Evolutionary conservation across 2,888 invertebrate genomes (phyloP).

Genomic region (Luperina nickerlii): DNA sequence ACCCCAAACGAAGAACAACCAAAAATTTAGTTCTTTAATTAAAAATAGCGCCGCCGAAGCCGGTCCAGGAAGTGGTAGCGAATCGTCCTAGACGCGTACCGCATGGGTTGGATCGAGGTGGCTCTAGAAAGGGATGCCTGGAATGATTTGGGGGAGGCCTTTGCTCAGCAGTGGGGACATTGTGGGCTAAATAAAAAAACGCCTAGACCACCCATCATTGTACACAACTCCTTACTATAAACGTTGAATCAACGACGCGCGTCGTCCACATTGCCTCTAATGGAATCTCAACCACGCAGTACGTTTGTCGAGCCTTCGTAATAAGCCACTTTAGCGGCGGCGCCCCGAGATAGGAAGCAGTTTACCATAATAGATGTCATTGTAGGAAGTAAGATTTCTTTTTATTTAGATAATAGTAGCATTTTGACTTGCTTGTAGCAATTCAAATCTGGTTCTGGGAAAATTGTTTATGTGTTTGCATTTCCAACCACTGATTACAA

Average conservation of each 20-base stretch:
- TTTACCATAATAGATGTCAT: constrained; percentile 44
- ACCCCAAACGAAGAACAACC: not conserved
- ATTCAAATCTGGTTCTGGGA: too few relatives aligned
- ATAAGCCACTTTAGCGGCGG: constrained; percentile 40
- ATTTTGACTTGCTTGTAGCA: too few relatives aligned
- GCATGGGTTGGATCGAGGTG: too few relatives aligned
- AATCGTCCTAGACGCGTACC: too few relatives aligned
- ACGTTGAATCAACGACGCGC: constrained; percentile 41
- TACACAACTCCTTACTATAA: constrained; percentile 30
- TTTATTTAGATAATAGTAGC: constrained; percentile 29
- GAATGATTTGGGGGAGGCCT: too few relatives aligned
- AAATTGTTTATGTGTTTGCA: too few relatives aligned
- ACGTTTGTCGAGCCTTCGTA: constrained; percentile 47
- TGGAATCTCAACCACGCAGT: constrained; percentile 53
- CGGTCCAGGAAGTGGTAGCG: too few relatives aligned
- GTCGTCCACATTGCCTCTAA: constrained; percentile 34
- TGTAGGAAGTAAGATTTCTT: constrained; percentile 25
- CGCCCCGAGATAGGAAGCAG: constrained; percentile 18
- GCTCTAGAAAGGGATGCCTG: too few relatives aligned
- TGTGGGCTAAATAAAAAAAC: too few relatives aligned
- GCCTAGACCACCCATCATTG: constrained; percentile 9
- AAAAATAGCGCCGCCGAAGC: too few relatives aligned
- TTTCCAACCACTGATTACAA: too few relatives aligned
- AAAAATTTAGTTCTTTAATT: not conserved
- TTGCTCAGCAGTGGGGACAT: too few relatives aligned